Conservation (phyloP, 2,888 invertebrate genomes). For the Eupithecia subfuscata region DNA sequence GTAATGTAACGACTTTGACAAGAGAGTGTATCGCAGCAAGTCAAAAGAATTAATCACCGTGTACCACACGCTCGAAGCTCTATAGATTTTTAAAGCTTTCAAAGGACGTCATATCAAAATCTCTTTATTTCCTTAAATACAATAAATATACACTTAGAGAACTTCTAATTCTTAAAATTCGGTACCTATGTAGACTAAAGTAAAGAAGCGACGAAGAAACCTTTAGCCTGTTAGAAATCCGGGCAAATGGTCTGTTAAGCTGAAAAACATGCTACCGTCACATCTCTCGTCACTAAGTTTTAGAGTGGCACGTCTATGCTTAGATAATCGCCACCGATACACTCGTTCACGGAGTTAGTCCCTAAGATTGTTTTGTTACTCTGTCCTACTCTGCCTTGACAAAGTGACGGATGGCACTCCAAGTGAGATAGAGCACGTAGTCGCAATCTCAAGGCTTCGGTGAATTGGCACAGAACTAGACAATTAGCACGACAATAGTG, state of each 20-base stretch:
- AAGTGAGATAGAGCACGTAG: constrained; percentile 19
- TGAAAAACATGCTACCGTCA: no score
- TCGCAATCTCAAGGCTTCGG: constrained; percentile 18
- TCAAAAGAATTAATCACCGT: neutral
- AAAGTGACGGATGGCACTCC: constrained; percentile 16
- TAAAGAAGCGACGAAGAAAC: no score
- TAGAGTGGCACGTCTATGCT: neutral
- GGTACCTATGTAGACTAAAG: no score
- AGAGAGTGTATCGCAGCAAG: neutral
- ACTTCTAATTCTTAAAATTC: no score
- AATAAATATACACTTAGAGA: no score
- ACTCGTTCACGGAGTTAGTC: neutral
- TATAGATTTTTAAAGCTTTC: no score
- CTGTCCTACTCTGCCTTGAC: constrained; percentile 3
- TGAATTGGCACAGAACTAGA: constrained; percentile 31
- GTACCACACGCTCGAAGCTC: neutral
- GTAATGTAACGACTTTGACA: neutral
- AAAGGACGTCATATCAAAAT: no score
- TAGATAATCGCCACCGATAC: neutral
- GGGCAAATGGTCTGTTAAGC: neutral
- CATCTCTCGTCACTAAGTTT: neutral
- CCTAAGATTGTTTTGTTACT: neutral
- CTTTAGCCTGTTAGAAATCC: no score
- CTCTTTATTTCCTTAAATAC: no score
- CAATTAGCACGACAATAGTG: constrained; percentile 21